These are phyloP conservation scores for Crenuchus spilurus DNA, from an alignment of 2,797 vertebrate genomes.

Conservation along the genomic window DNA sequence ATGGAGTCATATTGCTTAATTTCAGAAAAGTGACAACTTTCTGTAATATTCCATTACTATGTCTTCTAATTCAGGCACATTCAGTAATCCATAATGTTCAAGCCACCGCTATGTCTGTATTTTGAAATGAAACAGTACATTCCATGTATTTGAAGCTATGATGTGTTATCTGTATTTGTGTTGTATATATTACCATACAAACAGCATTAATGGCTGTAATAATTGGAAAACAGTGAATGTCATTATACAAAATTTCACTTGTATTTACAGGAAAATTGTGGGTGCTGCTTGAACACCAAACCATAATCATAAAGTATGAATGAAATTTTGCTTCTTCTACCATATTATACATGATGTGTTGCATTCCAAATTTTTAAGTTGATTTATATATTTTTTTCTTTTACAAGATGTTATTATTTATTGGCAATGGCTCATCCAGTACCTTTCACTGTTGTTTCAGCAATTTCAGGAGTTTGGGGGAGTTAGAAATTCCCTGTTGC, in stretches of 20 bases:
- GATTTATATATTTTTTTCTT: too few relatives aligned
- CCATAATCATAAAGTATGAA: neutral
- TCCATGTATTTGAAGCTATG: neutral
- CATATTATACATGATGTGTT: neutral
- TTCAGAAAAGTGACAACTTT: too few relatives aligned
- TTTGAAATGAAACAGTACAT: neutral
- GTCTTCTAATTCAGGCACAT: neutral
- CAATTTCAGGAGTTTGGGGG: too few relatives aligned
- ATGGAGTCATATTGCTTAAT: neutral
- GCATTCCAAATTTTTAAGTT: neutral
- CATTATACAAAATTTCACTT: neutral
- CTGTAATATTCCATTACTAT: neutral
- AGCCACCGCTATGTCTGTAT: neutral
- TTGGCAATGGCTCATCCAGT: too few relatives aligned
- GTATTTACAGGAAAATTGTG: neutral
- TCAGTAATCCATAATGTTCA: neutral
- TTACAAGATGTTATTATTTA: too few relatives aligned
- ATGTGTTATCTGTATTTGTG: neutral
- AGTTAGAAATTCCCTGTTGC: too few relatives aligned
- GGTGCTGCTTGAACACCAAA: neutral
- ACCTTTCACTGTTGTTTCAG: too few relatives aligned
- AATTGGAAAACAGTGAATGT: neutral
- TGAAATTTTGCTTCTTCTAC: neutral
- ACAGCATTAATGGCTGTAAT: neutral
- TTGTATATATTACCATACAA: neutral